Evolutionary conservation across 2,888 invertebrate genomes (phyloP), one percentile per base, ranked within the genome.

Genomic region (Listrodromus nycthemerus): DNA sequence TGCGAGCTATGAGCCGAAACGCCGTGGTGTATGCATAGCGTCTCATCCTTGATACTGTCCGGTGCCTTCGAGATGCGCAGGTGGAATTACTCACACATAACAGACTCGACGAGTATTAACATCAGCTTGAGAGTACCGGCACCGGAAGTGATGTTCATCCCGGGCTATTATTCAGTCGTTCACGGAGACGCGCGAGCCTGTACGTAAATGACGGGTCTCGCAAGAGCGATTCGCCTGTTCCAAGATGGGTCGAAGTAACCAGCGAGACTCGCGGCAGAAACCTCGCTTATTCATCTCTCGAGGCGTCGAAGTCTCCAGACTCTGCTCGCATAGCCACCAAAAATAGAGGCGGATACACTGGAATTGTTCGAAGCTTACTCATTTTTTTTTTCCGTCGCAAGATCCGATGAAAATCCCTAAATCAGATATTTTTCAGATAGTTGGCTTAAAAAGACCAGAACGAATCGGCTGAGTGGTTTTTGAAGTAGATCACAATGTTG

Each of bases 191-290:
- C 52, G 27, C 58, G 61, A 79, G 74, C 69, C 69, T 78, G 73
- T 78, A 82, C 83, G 80, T 13, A 85, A 85, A 86, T 86, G 86
- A 88, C 88, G 87, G 82, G 86, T 71, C 52, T 74, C 61, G 45
- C 41, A 58, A 58, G 55, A 79, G 41, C 50, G 37, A 55, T 77
- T 77, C 65, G 50, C 73, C 30, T 63, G 80, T 83, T 82, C 55
- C 78, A 48, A 63, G 74, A 78, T 73, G 67, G 48, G 58, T 41
- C 21, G 13, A 63, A 33, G 41, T 58, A 37, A 37, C 30, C 27
- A 45, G 13, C 41, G 48, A 61, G 61, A 61, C 63, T 27, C 45
- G 48, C 19, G 6, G 82, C 84, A 66, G 85, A 55, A 82, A 82
- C 79, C 85, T 84, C 83, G 80, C 78, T 58, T 82, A 50, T 76